phyloP scores from a whole-genome alignment of 1,140 invertebrate species.

The Papilio machaon region DNA sequence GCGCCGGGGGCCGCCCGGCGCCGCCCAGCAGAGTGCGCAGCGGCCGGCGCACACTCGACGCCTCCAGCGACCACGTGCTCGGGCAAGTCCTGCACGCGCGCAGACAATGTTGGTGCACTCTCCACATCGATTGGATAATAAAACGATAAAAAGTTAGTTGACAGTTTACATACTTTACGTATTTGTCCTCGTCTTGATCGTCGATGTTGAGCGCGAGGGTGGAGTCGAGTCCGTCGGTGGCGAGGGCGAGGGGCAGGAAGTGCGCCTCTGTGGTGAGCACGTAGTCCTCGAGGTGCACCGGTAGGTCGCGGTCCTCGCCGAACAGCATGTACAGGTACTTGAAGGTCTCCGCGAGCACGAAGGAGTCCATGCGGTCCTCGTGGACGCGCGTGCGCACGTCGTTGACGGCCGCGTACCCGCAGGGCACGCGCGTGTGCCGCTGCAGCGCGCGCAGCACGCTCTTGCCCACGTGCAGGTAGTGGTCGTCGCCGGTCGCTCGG shows the following conservation, averaged over 20 bases:
- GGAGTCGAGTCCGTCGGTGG: conserved; percentile 60
- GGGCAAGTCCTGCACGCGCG: conserved; percentile 88
- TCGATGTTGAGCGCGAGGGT: conserved; percentile 58
- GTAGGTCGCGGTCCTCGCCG: conserved; percentile 93
- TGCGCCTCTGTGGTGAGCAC: conserved; percentile 99
- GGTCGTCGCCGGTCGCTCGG: conserved; percentile 95
- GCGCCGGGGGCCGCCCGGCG: conserved; percentile 87
- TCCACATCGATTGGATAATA: too few relatives aligned
- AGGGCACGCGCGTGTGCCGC: conserved; percentile 94
- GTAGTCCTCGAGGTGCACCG: conserved; percentile 97
- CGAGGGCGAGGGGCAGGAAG: conserved; percentile 93
- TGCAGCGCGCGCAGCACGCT: conserved; percentile 95
- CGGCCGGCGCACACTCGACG: conserved; percentile 89
- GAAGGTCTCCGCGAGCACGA: conserved; percentile 98
- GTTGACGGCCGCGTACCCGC: conserved; percentile 98
- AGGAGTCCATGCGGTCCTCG: conserved; percentile 99
- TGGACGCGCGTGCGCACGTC: conserved; percentile 95
- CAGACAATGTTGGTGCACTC: not conserved
- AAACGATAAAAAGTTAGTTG: too few relatives aligned
- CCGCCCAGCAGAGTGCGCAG: conserved; percentile 93
- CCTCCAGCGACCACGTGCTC: conserved; percentile 91
- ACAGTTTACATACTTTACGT: conserved; percentile 82
- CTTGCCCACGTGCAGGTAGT: conserved; percentile 97
- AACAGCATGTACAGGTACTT: conserved; percentile 98
- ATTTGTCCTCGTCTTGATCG: conserved; percentile 82